Evolutionary conservation across 1,140 invertebrate genomes (phyloP).

Genomic region (Drosophila baimaii): DNA sequence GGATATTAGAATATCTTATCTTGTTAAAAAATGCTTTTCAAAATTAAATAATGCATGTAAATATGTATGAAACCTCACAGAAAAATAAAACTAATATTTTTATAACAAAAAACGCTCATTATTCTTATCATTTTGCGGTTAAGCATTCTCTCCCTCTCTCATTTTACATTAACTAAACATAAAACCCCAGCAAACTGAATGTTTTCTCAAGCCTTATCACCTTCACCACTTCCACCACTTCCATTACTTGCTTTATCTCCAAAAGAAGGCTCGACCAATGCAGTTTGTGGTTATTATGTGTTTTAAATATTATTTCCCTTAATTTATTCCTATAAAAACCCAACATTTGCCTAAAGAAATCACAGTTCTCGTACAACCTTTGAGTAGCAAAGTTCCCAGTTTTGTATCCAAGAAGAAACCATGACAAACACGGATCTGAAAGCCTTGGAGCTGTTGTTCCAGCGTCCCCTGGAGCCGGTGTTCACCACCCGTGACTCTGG

Average conservation of each 20-base stretch:
- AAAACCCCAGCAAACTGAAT: not conserved
- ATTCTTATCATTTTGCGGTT: slow-evolving; percentile 21
- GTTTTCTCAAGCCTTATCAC: slow-evolving; percentile 17
- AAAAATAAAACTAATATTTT: not conserved
- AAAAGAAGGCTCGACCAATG: slow-evolving; percentile 2
- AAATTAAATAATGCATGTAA: too few relatives aligned
- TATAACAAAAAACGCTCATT: not conserved
- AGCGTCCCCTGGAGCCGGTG: slow-evolving; percentile 87
- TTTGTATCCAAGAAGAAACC: not conserved
- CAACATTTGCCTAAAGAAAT: not conserved
- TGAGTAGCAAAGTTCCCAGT: not conserved
- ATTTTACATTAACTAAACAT: not conserved
- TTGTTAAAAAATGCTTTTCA: not conserved
- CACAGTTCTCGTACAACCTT: slow-evolving; percentile 17
- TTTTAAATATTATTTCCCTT: not conserved
- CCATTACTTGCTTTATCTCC: not conserved
- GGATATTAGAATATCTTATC: not conserved
- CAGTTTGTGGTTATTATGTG: slow-evolving; percentile 12
- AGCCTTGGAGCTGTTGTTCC: slow-evolving; percentile 86
- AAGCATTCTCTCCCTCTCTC: not conserved
- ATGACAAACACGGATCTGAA: slow-evolving; percentile 71
- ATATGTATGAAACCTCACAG: not conserved
- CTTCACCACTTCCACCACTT: not conserved
- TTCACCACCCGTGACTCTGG: slow-evolving; percentile 87
- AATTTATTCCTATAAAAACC: slow-evolving; percentile 16